phyloP scores from a whole-genome alignment of 2,113 vertebrate genomes.

The Dermatemys mawii region DNA sequence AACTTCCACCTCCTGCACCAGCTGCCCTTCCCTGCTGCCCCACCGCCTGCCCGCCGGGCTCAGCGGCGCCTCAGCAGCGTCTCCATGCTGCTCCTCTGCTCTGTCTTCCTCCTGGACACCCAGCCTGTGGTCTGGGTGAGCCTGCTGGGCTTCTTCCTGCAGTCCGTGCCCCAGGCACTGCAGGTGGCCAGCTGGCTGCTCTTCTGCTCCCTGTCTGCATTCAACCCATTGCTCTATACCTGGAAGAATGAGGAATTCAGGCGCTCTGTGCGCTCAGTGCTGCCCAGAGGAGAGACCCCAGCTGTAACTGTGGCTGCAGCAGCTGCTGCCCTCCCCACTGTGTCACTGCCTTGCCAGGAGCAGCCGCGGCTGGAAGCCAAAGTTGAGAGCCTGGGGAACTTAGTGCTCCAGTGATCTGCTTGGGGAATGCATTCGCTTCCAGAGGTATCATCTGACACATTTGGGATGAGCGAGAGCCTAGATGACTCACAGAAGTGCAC shows the following conservation, averaged over 20 bases:
- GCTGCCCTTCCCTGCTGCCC: slow-evolving; percentile 81
- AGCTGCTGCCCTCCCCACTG: slow-evolving; percentile 56
- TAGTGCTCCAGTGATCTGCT: background rate
- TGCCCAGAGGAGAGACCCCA: slow-evolving; percentile 73
- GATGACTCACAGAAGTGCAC: background rate
- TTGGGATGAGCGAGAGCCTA: background rate
- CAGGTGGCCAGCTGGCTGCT: slow-evolving; percentile 85
- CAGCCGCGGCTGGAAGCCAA: slow-evolving; percentile 47
- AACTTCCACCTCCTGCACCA: slow-evolving; percentile 89
- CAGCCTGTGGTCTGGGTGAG: slow-evolving; percentile 87
- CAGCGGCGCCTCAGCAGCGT: slow-evolving; percentile 86
- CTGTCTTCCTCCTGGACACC: slow-evolving; percentile 85
- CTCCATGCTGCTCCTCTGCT: slow-evolving; percentile 86
- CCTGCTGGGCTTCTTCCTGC: slow-evolving; percentile 78
- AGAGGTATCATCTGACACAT: background rate
- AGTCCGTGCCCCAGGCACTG: slow-evolving; percentile 78
- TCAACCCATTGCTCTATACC: slow-evolving; percentile 89
- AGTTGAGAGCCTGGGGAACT: background rate
- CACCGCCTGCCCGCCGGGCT: slow-evolving; percentile 76
- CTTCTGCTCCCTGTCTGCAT: slow-evolving; percentile 84
- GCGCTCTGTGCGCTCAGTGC: slow-evolving; percentile 82
- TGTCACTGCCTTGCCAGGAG: slow-evolving; percentile 59
- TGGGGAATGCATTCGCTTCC: background rate
- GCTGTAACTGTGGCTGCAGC: slow-evolving; percentile 45
- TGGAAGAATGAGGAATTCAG: slow-evolving; percentile 91